These are phyloP conservation scores for Ophonus ardosiacus DNA, from an alignment of 2,888 invertebrate genomes.

Conservation along the genomic window DNA sequence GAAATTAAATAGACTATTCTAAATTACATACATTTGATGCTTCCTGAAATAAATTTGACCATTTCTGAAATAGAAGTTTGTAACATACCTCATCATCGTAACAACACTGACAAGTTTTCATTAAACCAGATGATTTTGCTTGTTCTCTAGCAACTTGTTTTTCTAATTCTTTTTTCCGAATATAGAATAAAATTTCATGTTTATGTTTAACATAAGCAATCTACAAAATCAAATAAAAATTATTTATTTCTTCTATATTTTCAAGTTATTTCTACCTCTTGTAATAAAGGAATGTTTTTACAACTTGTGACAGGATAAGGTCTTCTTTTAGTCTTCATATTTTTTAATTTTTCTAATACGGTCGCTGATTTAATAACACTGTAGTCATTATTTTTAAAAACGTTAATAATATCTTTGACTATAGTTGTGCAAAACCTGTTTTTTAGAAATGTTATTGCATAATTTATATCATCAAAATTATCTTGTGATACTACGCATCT, in stretches of 20 bases:
- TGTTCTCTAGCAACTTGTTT: conserved; percentile 71
- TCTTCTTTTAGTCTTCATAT: conserved; percentile 50
- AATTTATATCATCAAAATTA: conserved; percentile 44
- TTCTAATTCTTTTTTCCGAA: conserved; percentile 69
- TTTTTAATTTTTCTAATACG: conserved; percentile 22
- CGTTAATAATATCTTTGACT: conserved; percentile 31
- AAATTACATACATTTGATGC: no score
- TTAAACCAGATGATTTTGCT: conserved; percentile 71
- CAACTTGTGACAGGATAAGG: conserved; percentile 52
- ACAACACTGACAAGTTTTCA: conserved; percentile 78
- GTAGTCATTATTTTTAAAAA: conserved; percentile 12
- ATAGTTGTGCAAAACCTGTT: conserved; percentile 31
- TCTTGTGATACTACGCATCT: conserved; percentile 41
- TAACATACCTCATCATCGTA: conserved; percentile 75
- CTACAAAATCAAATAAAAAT: conserved; percentile 67
- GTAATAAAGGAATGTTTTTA: conserved; percentile 70
- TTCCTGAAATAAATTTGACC: no score
- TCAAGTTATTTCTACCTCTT: conserved; percentile 69
- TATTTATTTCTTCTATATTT: not conserved
- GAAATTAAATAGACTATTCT: no score
- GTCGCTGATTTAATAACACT: conserved; percentile 28
- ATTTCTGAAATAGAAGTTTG: no score
- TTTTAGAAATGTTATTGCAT: conserved; percentile 49
- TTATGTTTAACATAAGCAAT: conserved; percentile 72
- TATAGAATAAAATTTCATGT: conserved; percentile 70